Evolutionary conservation across 2,888 invertebrate genomes (phyloP).

Genomic region (Drosophila atroscutellata): DNA sequence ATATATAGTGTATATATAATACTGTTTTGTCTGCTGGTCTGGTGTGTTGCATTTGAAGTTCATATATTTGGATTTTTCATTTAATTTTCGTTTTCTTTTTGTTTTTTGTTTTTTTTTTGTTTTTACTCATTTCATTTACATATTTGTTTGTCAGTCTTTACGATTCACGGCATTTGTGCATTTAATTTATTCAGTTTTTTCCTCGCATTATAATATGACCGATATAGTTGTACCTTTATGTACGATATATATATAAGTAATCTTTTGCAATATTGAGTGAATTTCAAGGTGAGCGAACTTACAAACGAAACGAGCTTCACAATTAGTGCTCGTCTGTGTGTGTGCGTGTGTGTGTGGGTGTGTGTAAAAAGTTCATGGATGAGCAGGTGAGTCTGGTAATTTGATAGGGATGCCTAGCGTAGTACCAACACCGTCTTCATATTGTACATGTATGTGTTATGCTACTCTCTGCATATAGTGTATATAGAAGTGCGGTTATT

Average conservation of each 20-base stretch:
- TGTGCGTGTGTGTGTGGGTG: background rate
- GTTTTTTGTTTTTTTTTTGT: constrained; percentile 21
- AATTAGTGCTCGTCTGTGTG: constrained; percentile 29
- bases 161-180: constrained; percentile 84
- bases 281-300: constrained; percentile 49
- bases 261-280: constrained; percentile 45
- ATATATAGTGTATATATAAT: constrained; percentile 31
- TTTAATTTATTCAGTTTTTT: constrained; percentile 65
- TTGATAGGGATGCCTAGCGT: constrained; percentile 5
- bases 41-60: constrained; percentile 26
- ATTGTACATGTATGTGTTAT: constrained; percentile 6
- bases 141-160: constrained; percentile 78
- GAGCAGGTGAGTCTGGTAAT: constrained; percentile 32
- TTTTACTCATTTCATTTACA: constrained; percentile 32
- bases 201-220: constrained; percentile 58
- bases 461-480: constrained; percentile 15
- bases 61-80: constrained; percentile 19
- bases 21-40: constrained; percentile 42
- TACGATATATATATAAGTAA: constrained; percentile 22
- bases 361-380: constrained; percentile 36
- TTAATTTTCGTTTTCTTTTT: constrained; percentile 11
- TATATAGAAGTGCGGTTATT: constrained; percentile 62
- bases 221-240: constrained; percentile 44
- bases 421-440: constrained; percentile 15
- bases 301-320: constrained; percentile 57